A percentile compares a stretch with the other conserved stretches of the same genome.
These are phyloP conservation scores for Sialia sialis DNA, from an alignment of 2,113 vertebrate species.

Conservation along the genomic window DNA sequence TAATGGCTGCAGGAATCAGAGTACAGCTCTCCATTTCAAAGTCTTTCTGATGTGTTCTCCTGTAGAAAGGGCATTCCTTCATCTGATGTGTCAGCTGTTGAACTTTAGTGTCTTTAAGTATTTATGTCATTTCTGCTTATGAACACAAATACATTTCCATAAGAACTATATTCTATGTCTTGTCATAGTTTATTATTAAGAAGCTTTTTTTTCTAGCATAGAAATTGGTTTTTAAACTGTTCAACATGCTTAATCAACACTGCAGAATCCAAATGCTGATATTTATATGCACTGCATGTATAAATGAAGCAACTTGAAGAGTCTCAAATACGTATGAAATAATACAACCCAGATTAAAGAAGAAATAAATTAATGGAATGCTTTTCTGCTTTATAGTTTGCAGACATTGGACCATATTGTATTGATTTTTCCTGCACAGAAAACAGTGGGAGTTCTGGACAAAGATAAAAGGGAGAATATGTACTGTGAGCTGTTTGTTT, in stretches of 20 bases:
- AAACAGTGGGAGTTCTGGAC: slow-evolving; percentile 52
- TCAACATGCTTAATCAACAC: neutral
- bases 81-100: neutral
- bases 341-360: slow-evolving; percentile 22
- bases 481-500: slow-evolving; percentile 1
- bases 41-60: neutral
- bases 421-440: neutral
- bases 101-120: neutral
- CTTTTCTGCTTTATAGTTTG: slow-evolving; percentile 33
- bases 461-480: slow-evolving; percentile 34
- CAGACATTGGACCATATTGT: slow-evolving; percentile 35
- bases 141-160: neutral
- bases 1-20: neutral
- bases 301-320: neutral
- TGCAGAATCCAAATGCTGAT: neutral
- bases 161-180: neutral
- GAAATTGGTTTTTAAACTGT: neutral
- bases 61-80: neutral
- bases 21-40: neutral
- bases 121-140: neutral
- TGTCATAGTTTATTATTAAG: neutral
- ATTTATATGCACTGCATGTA: neutral
- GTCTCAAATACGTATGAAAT: neutral
- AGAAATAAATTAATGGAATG: slow-evolving; percentile 19
- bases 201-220: neutral